A percentile compares a stretch with the other conserved stretches of the same genome.
phyloP scores from a whole-genome alignment of 2,888 invertebrate genomes.

The Sthenelais limicola region DNA sequence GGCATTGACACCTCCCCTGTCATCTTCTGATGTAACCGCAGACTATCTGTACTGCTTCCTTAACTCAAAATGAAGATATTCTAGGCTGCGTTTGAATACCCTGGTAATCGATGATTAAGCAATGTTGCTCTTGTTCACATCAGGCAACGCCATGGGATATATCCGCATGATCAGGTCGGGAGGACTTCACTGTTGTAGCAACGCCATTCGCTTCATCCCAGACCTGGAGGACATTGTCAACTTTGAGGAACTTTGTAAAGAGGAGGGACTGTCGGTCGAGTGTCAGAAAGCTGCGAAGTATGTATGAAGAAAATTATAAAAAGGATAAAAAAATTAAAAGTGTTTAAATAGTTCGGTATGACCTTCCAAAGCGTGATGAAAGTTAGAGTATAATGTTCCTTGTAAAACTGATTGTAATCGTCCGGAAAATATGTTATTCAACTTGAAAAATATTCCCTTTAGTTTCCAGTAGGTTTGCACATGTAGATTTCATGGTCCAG shows the following conservation, averaged over 20 bases:
- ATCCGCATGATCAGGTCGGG: constrained; percentile 95
- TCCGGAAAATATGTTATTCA: constrained; percentile 20
- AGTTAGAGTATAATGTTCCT: background rate
- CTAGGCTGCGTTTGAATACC: too few species aligned
- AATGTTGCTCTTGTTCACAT: background rate
- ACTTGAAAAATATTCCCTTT: too few species aligned
- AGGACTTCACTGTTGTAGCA: constrained; percentile 91
- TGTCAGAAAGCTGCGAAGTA: constrained; percentile 74
- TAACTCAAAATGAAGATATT: too few species aligned
- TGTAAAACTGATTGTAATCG: background rate
- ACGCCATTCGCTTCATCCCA: constrained; percentile 91
- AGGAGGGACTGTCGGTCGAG: constrained; percentile 77
- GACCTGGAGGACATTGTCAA: constrained; percentile 80
- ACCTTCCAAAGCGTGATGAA: background rate
- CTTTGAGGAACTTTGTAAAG: constrained; percentile 79
- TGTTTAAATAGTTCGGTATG: too few species aligned
- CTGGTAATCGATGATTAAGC: too few species aligned
- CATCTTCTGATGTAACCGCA: too few species aligned
- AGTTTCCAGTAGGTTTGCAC: too few species aligned
- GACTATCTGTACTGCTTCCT: too few species aligned
- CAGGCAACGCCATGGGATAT: constrained; percentile 93
- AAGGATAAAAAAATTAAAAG: too few species aligned
- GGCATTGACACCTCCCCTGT: too few species aligned
- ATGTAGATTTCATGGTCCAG: too few species aligned
- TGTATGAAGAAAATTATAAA: too few species aligned